A percentile compares a stretch with the other conserved stretches of the same genome.
Conservation (phyloP, 2,888 invertebrate species). For the Lissocephala sabroskyi region DNA sequence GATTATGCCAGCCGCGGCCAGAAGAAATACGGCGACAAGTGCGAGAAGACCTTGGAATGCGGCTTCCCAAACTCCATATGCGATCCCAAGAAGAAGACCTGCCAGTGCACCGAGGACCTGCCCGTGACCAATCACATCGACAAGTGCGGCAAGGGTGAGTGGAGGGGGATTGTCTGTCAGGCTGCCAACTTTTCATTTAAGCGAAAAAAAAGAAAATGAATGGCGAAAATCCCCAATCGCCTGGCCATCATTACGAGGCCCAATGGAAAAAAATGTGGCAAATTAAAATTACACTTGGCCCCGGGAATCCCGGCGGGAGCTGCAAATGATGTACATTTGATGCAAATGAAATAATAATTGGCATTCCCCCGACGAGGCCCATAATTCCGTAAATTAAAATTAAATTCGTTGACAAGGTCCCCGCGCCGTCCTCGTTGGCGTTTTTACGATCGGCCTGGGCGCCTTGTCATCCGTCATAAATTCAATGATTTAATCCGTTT, state of each 20-base stretch:
- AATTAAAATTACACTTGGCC: conserved; percentile 28
- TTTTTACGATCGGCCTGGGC: too few species aligned
- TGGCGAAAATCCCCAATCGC: conserved; percentile 36
- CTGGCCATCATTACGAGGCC: conserved; percentile 36
- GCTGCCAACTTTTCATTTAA: conserved; percentile 55
- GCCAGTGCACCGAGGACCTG: conserved; percentile 82
- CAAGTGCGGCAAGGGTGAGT: conserved; percentile 86
- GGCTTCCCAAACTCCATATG: conserved; percentile 84
- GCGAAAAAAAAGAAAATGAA: conserved; percentile 13
- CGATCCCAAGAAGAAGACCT: conserved; percentile 79
- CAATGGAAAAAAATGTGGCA: conserved; percentile 25
- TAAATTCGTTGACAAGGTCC: conserved; percentile 20
- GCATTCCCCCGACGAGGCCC: conserved; percentile 14
- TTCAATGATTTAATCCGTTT: too few species aligned
- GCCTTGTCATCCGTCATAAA: too few species aligned
- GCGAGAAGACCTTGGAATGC: conserved; percentile 81
- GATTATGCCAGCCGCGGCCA: conserved; percentile 76
- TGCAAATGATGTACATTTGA: conserved; percentile 34
- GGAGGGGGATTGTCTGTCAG: too few species aligned
- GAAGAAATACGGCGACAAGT: conserved; percentile 84
- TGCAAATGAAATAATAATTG: conserved; percentile 38
- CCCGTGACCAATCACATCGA: conserved; percentile 87
- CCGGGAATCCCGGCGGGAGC: background rate
- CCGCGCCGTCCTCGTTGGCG: too few species aligned
- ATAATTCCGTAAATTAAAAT: conserved; percentile 37